Evolutionary conservation across 2,113 vertebrate genomes (phyloP), one percentile per base, ranked within the genome.

Genomic region (Engystomops pustulosus): DNA sequence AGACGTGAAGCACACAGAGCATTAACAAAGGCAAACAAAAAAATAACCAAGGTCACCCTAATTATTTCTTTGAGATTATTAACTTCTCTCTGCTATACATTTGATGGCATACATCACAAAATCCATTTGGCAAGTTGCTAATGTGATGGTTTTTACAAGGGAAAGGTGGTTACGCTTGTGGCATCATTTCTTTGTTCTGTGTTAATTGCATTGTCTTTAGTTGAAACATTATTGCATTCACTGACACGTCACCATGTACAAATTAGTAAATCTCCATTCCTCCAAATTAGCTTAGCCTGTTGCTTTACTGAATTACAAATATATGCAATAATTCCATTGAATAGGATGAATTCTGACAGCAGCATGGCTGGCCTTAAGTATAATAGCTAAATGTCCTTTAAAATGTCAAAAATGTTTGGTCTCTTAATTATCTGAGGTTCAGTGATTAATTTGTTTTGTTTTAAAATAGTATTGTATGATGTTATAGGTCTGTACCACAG

Each of bases 151-250:
- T 36, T 20, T 20, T 70, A 69, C 45, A 69, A 53, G 15, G 30
- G 45, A 34, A 49, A 81, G 65, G 60, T 80, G 58, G 44, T 80
- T 47, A 80, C 79, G 27, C 30, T 69, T 17, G 47, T 81, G 65
- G 30, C 65, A 69, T 34, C 7, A 51, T 49, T 81, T 70, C 60
- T 81, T 70, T 81, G 38, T 69, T 81, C 23, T 69, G 45, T 53
- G 65, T 36, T 81, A 81, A 81, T 81, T 81, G 79, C 67, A 69
- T 67, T 80, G 47, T 77, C 27, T 77, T 58, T 77, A 76, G 53
- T 55, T 76, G 47, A 23, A 76, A 55, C 30, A n/a, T 45, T 71
- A 72, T 72, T 72, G 41, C 41, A 15, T 55, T 58, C 49, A 58
- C 49, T 38, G 74, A 51, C 49, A 77, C 49, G 17, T 77, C 74